These are phyloP conservation scores for Bombus ignitus DNA, from an alignment of 1,140 invertebrate genomes.

Conservation along the genomic window DNA sequence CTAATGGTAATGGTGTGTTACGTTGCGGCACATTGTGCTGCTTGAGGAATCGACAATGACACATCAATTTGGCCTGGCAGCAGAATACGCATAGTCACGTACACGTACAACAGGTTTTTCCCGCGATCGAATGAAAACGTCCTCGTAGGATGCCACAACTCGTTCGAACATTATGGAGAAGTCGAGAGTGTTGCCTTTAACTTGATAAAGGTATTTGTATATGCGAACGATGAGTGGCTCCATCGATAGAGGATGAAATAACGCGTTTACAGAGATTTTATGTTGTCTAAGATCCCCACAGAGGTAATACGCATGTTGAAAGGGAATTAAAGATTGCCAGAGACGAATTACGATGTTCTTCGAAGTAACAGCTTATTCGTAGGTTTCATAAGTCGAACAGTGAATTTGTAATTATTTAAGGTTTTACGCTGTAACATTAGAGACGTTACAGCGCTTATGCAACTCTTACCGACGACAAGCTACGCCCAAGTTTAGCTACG, in stretches of 20 bases:
- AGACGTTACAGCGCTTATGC: no score
- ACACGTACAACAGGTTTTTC: conserved; percentile 6
- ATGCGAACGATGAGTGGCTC: background rate
- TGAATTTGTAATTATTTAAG: background rate
- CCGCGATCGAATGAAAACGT: background rate
- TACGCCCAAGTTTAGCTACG: background rate
- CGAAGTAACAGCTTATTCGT: background rate
- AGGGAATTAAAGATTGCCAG: background rate
- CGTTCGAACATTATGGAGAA: background rate
- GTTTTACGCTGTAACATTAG: background rate
- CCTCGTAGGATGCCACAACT: background rate
- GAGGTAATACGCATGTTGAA: background rate
- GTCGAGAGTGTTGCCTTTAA: no score
- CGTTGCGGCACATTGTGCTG: conserved; percentile 29
- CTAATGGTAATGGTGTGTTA: conserved; percentile 22
- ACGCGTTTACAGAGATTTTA: background rate
- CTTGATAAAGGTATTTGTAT: no score
- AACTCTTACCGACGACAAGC: no score
- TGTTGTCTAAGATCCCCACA: background rate
- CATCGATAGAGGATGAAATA: background rate
- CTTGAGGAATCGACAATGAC: conserved; percentile 45
- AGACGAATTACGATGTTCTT: background rate
- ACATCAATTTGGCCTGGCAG: conserved; percentile 42
- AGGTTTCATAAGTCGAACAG: background rate
- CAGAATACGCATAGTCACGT: background rate